These are phyloP conservation scores for Myrmecophaga tridactyla DNA, from an alignment of 2,113 vertebrate genomes.

Conservation along the genomic window DNA sequence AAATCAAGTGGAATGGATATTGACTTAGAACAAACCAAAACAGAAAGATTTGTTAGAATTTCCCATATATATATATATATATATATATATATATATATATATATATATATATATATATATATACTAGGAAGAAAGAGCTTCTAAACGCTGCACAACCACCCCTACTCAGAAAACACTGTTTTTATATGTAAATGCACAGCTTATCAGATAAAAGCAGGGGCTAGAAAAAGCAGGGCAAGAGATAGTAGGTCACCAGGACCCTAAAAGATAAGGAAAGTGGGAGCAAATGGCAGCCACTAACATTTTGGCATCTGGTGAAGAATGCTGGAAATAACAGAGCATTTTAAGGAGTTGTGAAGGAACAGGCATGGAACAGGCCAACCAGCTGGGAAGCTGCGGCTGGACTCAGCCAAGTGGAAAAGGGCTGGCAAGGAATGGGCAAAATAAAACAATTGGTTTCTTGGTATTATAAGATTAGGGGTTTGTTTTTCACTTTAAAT, in stretches of 20 bases:
- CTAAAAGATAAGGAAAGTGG: not conserved
- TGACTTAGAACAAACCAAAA: not conserved
- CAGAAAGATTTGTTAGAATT: not conserved
- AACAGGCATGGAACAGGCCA: not conserved
- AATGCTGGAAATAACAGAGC: not conserved
- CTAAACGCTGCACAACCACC: too few relatives aligned
- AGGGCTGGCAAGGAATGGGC: not conserved
- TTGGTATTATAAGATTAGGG: not conserved
- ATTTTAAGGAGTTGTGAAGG: not conserved
- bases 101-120: too few relatives aligned
- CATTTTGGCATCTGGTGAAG: not conserved
- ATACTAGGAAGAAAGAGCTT: not conserved
- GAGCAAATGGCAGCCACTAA: not conserved
- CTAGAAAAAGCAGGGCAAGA: not conserved
- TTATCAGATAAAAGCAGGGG: not conserved
- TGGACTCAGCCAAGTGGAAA: accelerated
- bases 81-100: too few relatives aligned
- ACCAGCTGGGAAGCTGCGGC: not conserved
- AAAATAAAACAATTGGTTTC: not conserved
- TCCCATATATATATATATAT: too few relatives aligned
- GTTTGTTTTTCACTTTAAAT: not conserved
- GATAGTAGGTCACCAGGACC: not conserved
- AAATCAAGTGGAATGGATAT: not conserved
- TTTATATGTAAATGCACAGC: not conserved
- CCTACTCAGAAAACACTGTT: not conserved